Evolutionary conservation across 1,140 invertebrate species (phyloP).

Genomic region (Wiebesia pumilae): DNA sequence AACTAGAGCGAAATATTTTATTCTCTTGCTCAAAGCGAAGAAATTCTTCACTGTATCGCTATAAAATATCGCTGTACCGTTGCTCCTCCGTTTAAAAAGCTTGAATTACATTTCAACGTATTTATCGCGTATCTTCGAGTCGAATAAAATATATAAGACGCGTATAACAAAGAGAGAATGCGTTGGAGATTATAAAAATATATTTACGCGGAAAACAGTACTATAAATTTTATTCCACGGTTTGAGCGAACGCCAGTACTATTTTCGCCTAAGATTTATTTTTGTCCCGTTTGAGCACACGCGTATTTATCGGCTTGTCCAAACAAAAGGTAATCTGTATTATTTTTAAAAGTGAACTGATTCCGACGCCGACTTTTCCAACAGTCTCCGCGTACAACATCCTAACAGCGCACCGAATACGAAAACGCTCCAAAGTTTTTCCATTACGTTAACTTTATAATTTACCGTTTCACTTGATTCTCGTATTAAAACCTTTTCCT

Average conservation of each 20-base stretch:
- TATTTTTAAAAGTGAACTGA: not conserved
- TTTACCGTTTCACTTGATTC: not conserved
- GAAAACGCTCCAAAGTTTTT: not conserved
- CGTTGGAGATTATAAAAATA: not conserved
- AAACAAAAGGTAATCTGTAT: not conserved
- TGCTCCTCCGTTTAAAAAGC: not conserved
- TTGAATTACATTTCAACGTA: not conserved
- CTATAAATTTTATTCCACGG: not conserved
- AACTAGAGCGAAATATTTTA: not conserved
- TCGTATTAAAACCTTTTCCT: not conserved
- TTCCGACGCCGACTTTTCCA: not conserved
- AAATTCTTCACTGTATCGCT: not conserved
- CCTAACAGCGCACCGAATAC: not conserved
- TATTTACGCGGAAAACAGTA: not conserved
- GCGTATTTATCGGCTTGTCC: not conserved
- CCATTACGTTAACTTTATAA: not conserved
- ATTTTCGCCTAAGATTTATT: not conserved
- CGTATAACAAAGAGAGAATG: not conserved
- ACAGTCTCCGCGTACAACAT: not conserved
- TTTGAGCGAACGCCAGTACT: not conserved
- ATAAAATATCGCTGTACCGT: not conserved
- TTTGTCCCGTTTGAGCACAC: not conserved
- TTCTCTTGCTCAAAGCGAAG: not conserved
- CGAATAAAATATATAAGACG: not conserved
- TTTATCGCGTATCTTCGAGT: not conserved